These are phyloP conservation scores for Cossypha niveicapilla DNA, from an alignment of 2,797 vertebrate species.

Conservation along the genomic window DNA sequence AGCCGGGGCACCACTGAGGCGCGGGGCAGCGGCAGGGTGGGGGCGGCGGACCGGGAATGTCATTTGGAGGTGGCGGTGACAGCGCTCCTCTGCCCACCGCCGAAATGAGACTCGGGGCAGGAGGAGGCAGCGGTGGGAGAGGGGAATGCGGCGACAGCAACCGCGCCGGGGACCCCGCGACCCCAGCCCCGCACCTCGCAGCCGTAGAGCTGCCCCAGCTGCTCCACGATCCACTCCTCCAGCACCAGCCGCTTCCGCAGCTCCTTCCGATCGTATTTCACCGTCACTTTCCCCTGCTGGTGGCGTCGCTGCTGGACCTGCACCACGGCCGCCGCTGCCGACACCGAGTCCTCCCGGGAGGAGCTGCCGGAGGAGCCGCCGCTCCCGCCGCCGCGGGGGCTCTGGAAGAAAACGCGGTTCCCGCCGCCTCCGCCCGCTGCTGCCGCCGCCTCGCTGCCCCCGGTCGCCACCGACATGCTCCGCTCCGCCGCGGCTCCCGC, in stretches of 20 bases:
- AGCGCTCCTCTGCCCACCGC: neutral
- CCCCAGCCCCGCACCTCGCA: constrained; percentile 82
- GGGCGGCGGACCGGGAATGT: constrained; percentile 13
- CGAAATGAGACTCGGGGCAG: neutral
- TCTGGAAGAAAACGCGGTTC: constrained; percentile 78
- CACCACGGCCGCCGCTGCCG: constrained; percentile 65
- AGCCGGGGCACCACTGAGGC: neutral
- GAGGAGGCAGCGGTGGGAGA: neutral
- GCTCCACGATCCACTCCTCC: constrained; percentile 98
- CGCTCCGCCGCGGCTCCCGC: constrained; percentile 28
- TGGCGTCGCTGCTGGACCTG: constrained; percentile 80
- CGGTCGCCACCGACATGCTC: constrained; percentile 35
- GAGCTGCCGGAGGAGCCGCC: constrained; percentile 63
- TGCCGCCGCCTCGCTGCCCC: constrained; percentile 68
- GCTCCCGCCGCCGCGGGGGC: constrained; percentile 66
- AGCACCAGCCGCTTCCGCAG: constrained; percentile 91
- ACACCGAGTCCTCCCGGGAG: constrained; percentile 81
- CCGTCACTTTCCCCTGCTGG: constrained; percentile 95
- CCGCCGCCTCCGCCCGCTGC: constrained; percentile 54
- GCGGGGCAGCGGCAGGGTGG: neutral
- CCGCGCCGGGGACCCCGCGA: neutral
- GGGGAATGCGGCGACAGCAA: neutral
- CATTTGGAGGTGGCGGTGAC: constrained; percentile 47
- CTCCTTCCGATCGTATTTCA: constrained; percentile 97
- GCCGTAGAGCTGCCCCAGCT: constrained; percentile 92